These are phyloP conservation scores for Periplaneta americana DNA, from an alignment of 1,140 invertebrate species.

Conservation along the genomic window DNA sequence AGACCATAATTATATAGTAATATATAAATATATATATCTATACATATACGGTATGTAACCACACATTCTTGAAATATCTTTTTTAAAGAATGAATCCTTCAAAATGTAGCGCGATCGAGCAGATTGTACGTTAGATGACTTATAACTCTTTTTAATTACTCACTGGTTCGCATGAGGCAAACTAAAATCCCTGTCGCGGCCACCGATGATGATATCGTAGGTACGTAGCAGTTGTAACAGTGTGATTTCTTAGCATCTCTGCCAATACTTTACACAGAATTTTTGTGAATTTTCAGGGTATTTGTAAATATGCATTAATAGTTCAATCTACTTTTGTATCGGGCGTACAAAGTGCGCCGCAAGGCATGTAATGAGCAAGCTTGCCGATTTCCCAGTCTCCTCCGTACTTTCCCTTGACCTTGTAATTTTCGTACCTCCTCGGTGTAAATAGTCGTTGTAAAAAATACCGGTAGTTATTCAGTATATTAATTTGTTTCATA, in stretches of 20 bases:
- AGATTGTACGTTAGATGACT: constrained; percentile 8
- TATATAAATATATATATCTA: constrained; percentile 18
- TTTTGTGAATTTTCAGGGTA: constrained; percentile 21
- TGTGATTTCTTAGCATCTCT: constrained; percentile 17
- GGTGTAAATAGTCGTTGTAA: constrained; percentile 22
- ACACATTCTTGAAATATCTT: constrained; percentile 18
- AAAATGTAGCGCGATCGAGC: constrained; percentile 12
- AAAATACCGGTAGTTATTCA: constrained; percentile 18
- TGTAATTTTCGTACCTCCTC: constrained; percentile 6
- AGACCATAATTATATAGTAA: constrained; percentile 19
- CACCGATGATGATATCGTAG: constrained; percentile 6
- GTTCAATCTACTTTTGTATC: constrained; percentile 19
- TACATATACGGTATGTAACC: constrained; percentile 16
- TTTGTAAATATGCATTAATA: constrained; percentile 20
- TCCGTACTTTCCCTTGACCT: constrained; percentile 5
- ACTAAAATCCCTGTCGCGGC: constrained; percentile 9
- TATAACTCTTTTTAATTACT: constrained; percentile 13
- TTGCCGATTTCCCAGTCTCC: background rate
- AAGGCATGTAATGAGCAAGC: constrained; percentile 1
- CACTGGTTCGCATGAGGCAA: constrained; percentile 9
- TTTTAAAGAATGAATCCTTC: constrained; percentile 19
- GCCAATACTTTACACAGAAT: constrained; percentile 19
- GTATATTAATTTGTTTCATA: constrained; percentile 20
- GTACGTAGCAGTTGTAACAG: constrained; percentile 14
- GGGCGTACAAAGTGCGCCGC: background rate